Conservation (phyloP, 2,797 vertebrate species). For the Pipistrellus kuhlii region DNA sequence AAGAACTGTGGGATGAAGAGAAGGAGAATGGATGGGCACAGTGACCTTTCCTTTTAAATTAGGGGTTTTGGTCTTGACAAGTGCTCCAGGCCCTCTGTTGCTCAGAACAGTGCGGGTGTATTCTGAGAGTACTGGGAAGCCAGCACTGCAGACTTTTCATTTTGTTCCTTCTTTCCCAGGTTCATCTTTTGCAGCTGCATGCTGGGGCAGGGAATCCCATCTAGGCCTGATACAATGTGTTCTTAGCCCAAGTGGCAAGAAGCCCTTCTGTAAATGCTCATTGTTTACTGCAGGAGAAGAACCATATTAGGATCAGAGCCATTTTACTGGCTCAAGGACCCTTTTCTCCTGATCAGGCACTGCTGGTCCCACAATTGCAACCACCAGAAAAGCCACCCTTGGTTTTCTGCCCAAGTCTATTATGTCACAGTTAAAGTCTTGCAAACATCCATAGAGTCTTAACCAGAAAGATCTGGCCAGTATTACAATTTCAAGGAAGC, state of each 20-base stretch:
- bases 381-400: neutral
- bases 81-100: neutral
- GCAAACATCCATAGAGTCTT: neutral
- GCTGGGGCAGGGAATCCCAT: neutral
- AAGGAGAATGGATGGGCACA: neutral
- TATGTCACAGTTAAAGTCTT: neutral
- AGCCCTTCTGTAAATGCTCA: neutral
- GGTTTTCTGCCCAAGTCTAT: neutral
- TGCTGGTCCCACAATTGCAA: neutral
- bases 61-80: neutral
- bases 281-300: neutral
- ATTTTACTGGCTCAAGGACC: neutral
- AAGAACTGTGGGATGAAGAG: neutral
- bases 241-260: neutral
- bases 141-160: neutral
- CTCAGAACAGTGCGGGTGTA: neutral
- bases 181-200: neutral
- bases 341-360: neutral
- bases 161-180: neutral
- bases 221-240: rapidly evolving
- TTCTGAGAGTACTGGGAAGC: neutral
- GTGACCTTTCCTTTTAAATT: neutral
- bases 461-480: neutral
- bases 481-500: conserved; percentile 8
- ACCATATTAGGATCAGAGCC: neutral